Evolutionary conservation across 2,113 vertebrate genomes (phyloP).

Genomic region (Cyrtonyx montezumae): DNA sequence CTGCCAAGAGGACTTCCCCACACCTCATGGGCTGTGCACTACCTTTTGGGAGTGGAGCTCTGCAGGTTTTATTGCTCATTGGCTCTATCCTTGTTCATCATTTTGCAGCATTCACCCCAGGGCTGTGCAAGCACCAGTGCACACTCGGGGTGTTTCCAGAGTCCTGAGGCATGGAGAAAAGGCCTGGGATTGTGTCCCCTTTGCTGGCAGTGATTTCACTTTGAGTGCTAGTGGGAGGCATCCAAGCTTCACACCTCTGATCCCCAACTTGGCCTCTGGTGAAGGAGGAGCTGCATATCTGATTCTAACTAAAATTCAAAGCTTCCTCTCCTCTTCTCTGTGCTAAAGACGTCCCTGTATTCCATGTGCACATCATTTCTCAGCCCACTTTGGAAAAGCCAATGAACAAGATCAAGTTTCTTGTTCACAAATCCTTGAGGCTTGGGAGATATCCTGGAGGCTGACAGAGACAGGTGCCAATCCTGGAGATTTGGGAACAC

Average conservation of each 20-base stretch:
- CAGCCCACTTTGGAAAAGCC: background rate
- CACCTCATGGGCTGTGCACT: background rate
- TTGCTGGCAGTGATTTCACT: background rate
- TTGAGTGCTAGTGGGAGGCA: background rate
- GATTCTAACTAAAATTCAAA: background rate
- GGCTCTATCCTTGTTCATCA: background rate
- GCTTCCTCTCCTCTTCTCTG: background rate
- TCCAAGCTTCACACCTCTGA: background rate
- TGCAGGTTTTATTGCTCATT: background rate
- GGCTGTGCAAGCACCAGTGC: background rate
- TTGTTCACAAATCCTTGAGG: background rate
- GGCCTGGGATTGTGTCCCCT: background rate
- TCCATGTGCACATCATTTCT: background rate
- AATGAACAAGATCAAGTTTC: background rate
- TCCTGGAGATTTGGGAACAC: background rate
- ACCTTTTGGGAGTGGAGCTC: slow-evolving; percentile 42
- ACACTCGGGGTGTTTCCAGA: fast-evolving
- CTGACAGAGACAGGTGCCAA: background rate
- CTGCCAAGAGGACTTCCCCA: slow-evolving; percentile 8
- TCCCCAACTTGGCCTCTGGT: background rate
- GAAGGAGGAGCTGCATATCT: background rate
- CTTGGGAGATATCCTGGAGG: background rate
- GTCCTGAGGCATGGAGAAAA: background rate
- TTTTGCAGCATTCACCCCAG: slow-evolving; percentile 10
- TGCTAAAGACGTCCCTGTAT: background rate